These are phyloP conservation scores for Diadromus collaris DNA, from an alignment of 2,888 invertebrate species.

Conservation along the genomic window DNA sequence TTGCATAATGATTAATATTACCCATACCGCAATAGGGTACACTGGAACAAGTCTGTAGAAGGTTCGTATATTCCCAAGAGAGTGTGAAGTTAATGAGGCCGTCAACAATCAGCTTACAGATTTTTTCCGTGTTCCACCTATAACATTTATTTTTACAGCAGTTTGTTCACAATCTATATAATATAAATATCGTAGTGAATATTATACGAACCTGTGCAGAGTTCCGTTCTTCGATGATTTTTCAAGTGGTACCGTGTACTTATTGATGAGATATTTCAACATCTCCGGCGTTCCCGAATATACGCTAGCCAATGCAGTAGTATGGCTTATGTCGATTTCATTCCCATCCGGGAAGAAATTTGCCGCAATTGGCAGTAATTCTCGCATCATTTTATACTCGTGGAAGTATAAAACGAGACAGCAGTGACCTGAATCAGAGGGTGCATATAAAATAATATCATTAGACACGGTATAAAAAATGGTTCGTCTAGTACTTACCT, in stretches of 20 bases:
- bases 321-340: neutral
- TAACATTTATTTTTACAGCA: too few relatives aligned
- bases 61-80: neutral
- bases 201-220: too few relatives aligned
- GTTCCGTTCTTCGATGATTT: too few relatives aligned
- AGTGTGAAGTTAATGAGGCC: neutral
- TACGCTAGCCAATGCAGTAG: neutral
- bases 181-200: too few relatives aligned
- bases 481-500: neutral
- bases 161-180: too few relatives aligned
- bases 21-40: neutral
- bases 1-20: neutral
- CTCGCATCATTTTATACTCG: conserved; percentile 1
- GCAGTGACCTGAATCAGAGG: neutral
- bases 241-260: neutral
- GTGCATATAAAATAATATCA: neutral
- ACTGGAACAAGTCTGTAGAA: neutral
- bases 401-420: neutral
- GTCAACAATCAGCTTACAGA: too few relatives aligned
- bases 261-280: neutral
- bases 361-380: neutral
- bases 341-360: neutral
- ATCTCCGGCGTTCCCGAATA: neutral
- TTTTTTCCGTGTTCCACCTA: too few relatives aligned
- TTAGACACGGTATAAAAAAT: neutral